Base-by-base conservation (phyloP, 1,140 invertebrate genomes). In the Tetranychus cinnabarinus region DNA sequence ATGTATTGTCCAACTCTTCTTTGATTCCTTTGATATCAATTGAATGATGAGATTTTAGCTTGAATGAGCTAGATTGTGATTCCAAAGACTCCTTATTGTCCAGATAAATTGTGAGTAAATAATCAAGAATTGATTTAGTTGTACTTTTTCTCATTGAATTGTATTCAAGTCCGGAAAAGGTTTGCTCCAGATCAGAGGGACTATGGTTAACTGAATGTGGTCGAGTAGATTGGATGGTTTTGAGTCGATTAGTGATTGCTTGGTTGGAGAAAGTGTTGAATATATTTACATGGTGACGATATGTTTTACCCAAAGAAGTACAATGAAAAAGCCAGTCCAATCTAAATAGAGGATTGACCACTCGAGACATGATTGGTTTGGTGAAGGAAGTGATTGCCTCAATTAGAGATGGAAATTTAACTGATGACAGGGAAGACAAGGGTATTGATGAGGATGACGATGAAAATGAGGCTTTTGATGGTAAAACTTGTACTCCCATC, bases 401-500 rank as follows among this genome's bases (percentile, higher is more conserved):
- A 23, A 23, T 23, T 0, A 23, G 23, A 23, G 23, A 23, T 23
- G 23, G 23, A 23, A n/a, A 47, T n/a, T 3, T 12, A 12, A 47
- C 46, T 47, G 7, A 47, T 47, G 46, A 2, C 2, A 15, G 46
- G 2, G 7, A 12, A 15, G 23, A 47, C 46, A 47, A 12, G 13
- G 7, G 46, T 3, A 47, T 15, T 47, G 12, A 2, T 8, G 13
- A 15, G 13, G 46, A 47, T 47, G 46, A 47, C 23, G 23, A 47
- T 47, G 46, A 47, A 15, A n/a, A 15, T 47, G 46, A 12, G 23
- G 13, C 46, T 47, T 47, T 47, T 15, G 23, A 15, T 2, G 46
- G 12, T 47, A 15, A 93, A 76, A 72, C 54, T 12, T 55, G 33
- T 55, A 76, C 73, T 50, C 86, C 86, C 86, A 90, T 88, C 8